phyloP scores from a whole-genome alignment of 2,113 vertebrate species.

The Daphoenositta chrysoptera region DNA sequence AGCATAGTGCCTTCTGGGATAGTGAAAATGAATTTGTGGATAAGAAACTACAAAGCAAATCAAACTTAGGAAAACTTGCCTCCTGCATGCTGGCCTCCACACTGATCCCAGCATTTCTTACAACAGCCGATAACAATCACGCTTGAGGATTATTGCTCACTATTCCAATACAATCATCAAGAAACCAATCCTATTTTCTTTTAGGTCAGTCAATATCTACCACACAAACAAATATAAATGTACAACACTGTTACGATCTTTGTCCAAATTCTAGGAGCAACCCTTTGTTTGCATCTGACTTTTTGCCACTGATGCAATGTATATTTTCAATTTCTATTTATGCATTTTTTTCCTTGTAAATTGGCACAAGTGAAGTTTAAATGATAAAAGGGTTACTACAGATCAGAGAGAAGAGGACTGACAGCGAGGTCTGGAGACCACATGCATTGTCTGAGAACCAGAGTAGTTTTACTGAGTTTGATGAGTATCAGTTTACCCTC shows the following conservation, averaged over 20 bases:
- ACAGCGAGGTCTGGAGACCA: slow-evolving; percentile 45
- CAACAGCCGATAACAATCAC: neutral
- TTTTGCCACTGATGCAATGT: neutral
- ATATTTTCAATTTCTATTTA: neutral
- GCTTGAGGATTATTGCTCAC: neutral
- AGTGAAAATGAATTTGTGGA: neutral
- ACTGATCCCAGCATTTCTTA: neutral
- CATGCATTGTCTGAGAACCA: neutral
- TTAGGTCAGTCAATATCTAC: neutral
- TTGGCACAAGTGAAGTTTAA: slow-evolving; percentile 10
- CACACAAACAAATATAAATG: neutral
- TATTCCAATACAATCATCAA: neutral
- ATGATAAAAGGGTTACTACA: slow-evolving; percentile 40
- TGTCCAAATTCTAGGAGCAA: neutral
- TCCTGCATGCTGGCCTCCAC: neutral
- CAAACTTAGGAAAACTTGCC: neutral
- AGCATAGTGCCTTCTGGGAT: neutral
- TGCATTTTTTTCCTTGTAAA: neutral
- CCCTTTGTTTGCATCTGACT: neutral
- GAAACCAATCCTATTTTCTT: neutral
- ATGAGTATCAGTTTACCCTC: neutral
- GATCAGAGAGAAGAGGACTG: slow-evolving; percentile 33
- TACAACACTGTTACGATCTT: neutral
- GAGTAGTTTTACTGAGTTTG: neutral
- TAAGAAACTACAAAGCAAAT: neutral